These are phyloP conservation scores for Panthera leo DNA, from an alignment of 2,113 vertebrate genomes.

Conservation along the genomic window DNA sequence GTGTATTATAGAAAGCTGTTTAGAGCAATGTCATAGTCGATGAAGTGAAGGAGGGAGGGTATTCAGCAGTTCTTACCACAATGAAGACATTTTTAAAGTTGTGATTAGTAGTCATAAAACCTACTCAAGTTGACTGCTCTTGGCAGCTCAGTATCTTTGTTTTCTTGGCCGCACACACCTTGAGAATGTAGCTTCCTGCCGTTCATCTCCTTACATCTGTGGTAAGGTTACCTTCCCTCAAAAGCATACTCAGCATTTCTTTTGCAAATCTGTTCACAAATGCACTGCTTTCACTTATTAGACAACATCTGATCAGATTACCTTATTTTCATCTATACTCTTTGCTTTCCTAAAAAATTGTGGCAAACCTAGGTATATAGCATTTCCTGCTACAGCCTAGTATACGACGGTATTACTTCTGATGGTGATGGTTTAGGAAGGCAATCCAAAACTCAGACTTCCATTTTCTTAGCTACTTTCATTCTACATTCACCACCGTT, in stretches of 20 bases:
- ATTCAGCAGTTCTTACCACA: not conserved
- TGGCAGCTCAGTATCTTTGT: not conserved
- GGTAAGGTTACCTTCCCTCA: not conserved
- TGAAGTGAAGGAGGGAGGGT: rapidly evolving
- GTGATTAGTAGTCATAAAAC: not conserved
- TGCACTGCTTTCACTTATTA: not conserved
- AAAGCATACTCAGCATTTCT: not conserved
- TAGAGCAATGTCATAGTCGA: not conserved
- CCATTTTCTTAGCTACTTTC: not conserved
- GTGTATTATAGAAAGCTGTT: not conserved
- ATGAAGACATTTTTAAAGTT: not conserved
- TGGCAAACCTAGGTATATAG: not conserved
- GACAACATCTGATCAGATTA: not conserved
- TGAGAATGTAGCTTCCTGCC: not conserved
- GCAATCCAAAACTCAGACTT: not conserved
- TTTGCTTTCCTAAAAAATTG: not conserved
- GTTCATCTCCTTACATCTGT: not conserved
- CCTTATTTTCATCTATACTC: not conserved
- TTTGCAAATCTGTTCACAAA: not conserved
- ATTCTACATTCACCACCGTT: not conserved
- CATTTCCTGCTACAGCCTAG: not conserved
- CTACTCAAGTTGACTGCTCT: not conserved
- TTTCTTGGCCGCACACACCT: not conserved
- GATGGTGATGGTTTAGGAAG: not conserved
- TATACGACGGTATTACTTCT: not conserved